phyloP scores from a whole-genome alignment of 2,888 invertebrate species.

The Megastigmus dorsalis region DNA sequence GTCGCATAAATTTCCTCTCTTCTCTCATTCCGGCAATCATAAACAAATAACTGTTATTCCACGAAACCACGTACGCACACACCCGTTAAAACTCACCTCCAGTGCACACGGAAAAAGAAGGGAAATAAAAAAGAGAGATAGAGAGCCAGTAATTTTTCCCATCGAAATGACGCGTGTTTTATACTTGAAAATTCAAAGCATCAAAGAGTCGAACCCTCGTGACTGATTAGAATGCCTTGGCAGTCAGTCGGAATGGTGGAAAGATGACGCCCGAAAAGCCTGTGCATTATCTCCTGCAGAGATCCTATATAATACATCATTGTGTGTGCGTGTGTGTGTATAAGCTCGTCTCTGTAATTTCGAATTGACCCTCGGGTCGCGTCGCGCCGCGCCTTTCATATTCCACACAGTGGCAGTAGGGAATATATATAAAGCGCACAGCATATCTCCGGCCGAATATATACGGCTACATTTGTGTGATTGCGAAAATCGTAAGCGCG shows the following conservation, averaged over 20 bases:
- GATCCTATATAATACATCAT: too few relatives aligned
- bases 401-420: too few relatives aligned
- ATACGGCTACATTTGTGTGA: constrained; percentile 39
- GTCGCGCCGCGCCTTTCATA: constrained; percentile 31
- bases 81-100: not conserved
- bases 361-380: constrained; percentile 18
- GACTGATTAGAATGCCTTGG: constrained; percentile 37
- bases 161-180: not conserved
- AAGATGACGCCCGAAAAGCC: too few relatives aligned
- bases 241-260: too few relatives aligned
- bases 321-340: not conserved
- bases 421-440: too few relatives aligned
- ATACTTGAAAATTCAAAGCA: constrained; percentile 38
- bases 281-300: too few relatives aligned
- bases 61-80: not conserved
- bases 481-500: constrained; percentile 25
- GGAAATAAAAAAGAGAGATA: not conserved
- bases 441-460: too few relatives aligned
- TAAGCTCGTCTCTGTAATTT: constrained; percentile 24
- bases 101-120: not conserved
- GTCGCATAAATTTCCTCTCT: constrained; percentile 46
- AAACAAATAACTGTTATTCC: constrained; percentile 51
- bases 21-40: constrained; percentile 37
- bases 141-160: not conserved
- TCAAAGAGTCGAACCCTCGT: constrained; percentile 5